A percentile compares a stretch with the other conserved stretches of the same genome.
Conservation (phyloP, 2,113 vertebrate species). For the Dasypus novemcinctus region DNA sequence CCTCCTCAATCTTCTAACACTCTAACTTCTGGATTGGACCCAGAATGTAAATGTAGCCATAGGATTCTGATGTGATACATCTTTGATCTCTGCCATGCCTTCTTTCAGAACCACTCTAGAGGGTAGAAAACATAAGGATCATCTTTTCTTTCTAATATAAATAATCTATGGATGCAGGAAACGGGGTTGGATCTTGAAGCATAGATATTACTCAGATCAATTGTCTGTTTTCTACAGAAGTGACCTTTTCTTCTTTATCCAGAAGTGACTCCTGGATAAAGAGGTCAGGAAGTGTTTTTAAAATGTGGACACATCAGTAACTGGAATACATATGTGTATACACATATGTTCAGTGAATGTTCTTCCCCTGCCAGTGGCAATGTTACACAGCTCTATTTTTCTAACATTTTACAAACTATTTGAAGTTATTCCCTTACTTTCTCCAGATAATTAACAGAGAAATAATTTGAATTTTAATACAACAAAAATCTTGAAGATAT, state of each 20-base stretch:
- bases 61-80: not conserved
- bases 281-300: not conserved
- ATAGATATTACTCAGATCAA: not conserved
- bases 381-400: not conserved
- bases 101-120: slow-evolving; percentile 7
- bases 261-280: not conserved
- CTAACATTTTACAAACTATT: not conserved
- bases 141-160: slow-evolving; percentile 2
- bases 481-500: not conserved
- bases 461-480: not conserved
- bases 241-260: slow-evolving; percentile 36
- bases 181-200: not conserved
- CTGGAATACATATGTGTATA: not conserved
- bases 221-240: not conserved
- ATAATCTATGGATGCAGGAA: not conserved
- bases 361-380: not conserved
- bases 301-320: not conserved
- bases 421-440: not conserved
- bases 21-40: slow-evolving; percentile 17
- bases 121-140: not conserved
- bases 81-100: not conserved
- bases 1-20: slow-evolving; percentile 10
- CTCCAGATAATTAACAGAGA: not conserved
- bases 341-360: not conserved
- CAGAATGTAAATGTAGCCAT: not conserved